A percentile compares a stretch with the other conserved stretches of the same genome.
Conservation (phyloP, 2,113 vertebrate species). For the Eurystomus gularis region DNA sequence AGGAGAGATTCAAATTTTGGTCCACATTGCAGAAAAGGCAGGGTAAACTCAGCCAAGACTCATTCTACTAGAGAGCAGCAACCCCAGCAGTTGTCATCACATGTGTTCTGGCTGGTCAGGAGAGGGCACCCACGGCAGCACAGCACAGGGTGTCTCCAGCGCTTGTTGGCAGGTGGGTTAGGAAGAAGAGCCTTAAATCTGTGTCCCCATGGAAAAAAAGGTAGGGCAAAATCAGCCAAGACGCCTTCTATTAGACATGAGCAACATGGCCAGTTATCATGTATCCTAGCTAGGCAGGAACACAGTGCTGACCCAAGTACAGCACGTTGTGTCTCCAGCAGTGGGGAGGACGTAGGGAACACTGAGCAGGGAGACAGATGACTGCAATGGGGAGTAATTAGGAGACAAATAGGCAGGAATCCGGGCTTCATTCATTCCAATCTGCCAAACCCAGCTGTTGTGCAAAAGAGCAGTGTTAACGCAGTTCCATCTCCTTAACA, state of each 20-base stretch:
- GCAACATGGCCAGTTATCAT: background rate
- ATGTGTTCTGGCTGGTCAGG: background rate
- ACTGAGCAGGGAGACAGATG: background rate
- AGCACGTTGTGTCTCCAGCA: background rate
- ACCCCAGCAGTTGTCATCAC: background rate
- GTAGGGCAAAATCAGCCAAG: background rate
- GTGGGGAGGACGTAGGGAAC: background rate
- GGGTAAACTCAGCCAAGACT: background rate
- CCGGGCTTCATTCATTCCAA: background rate
- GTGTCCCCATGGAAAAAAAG: background rate
- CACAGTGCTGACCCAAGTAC: background rate
- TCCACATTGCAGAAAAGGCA: background rate
- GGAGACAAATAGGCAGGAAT: background rate
- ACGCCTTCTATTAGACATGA: background rate
- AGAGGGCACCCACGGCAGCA: background rate
- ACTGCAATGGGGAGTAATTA: background rate
- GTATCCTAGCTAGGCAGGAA: background rate
- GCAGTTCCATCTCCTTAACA: background rate
- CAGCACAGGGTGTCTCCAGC: background rate
- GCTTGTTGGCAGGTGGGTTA: background rate
- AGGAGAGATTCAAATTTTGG: background rate
- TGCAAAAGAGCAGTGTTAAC: background rate
- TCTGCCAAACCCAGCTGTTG: background rate
- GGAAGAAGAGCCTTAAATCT: background rate
- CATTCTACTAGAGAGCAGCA: background rate